These are phyloP conservation scores for Malaclemys terrapin DNA, from an alignment of 2,113 vertebrate species.

Conservation along the genomic window DNA sequence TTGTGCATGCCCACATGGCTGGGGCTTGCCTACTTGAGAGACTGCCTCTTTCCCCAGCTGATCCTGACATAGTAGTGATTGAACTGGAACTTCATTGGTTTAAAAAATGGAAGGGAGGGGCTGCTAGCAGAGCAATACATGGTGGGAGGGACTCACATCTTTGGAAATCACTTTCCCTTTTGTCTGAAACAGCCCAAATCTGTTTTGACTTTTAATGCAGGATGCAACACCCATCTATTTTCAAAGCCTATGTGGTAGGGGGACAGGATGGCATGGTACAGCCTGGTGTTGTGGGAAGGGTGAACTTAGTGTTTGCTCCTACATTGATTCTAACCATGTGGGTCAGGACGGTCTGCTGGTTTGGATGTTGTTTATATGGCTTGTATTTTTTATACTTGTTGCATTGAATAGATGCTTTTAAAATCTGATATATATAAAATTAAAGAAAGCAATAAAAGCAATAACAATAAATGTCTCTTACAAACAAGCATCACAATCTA, in stretches of 20 bases:
- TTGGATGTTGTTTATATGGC: neutral
- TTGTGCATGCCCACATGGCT: neutral
- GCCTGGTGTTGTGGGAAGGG: neutral
- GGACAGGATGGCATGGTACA: rapidly evolving
- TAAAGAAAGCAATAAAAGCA: neutral
- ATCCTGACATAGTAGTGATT: neutral
- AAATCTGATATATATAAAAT: neutral
- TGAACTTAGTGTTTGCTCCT: neutral
- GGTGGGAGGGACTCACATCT: neutral
- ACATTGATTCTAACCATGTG: neutral
- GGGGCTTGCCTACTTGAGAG: neutral
- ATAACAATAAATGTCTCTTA: neutral
- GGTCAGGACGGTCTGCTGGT: neutral
- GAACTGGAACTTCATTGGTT: neutral
- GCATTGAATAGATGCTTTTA: neutral
- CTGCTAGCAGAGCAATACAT: neutral
- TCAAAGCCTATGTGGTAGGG: neutral
- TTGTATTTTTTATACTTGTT: neutral
- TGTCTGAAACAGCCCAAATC: neutral
- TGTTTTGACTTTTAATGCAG: neutral
- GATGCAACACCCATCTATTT: neutral
- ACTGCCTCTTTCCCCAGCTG: neutral
- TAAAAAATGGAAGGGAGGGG: neutral
- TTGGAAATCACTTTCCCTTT: neutral
- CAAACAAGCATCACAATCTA: neutral